These are phyloP conservation scores for Salticus scenicus DNA, from an alignment of 2,888 invertebrate species.

Conservation along the genomic window DNA sequence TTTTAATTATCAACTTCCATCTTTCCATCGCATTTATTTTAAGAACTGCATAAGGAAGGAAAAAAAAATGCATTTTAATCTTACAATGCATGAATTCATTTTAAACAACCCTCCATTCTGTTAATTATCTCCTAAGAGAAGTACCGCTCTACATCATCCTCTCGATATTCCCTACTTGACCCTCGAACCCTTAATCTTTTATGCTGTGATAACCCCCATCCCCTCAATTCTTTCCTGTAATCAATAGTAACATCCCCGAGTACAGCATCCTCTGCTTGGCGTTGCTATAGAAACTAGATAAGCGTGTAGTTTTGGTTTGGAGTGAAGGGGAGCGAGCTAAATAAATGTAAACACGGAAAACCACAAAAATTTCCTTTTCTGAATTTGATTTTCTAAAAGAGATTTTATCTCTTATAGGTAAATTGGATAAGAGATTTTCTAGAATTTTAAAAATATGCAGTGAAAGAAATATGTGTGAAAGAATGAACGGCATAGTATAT, in stretches of 20 bases:
- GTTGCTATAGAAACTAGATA: conserved; percentile 1
- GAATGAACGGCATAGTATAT: too few species aligned
- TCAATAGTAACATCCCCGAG: neutral
- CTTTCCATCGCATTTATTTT: too few species aligned
- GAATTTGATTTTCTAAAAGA: neutral
- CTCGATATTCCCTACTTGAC: neutral
- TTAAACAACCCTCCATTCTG: too few species aligned
- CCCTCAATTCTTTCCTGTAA: neutral
- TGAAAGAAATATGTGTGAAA: too few species aligned
- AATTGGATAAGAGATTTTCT: too few species aligned
- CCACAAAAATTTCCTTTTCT: neutral
- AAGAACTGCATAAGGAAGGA: too few species aligned
- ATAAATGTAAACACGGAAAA: neutral
- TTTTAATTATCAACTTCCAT: too few species aligned
- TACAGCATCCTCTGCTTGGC: neutral
- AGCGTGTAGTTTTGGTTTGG: neutral
- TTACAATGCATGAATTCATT: too few species aligned
- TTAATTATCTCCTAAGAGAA: too few species aligned
- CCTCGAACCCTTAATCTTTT: conserved; percentile 7
- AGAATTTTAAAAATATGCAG: too few species aligned
- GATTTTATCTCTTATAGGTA: too few species aligned
- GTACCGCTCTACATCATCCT: neutral
- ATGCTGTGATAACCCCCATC: conserved; percentile 5
- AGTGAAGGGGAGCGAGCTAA: neutral
- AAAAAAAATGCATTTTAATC: too few species aligned